Base-by-base conservation (phyloP, 2,797 vertebrate genomes). In the Catharus ustulatus region DNA sequence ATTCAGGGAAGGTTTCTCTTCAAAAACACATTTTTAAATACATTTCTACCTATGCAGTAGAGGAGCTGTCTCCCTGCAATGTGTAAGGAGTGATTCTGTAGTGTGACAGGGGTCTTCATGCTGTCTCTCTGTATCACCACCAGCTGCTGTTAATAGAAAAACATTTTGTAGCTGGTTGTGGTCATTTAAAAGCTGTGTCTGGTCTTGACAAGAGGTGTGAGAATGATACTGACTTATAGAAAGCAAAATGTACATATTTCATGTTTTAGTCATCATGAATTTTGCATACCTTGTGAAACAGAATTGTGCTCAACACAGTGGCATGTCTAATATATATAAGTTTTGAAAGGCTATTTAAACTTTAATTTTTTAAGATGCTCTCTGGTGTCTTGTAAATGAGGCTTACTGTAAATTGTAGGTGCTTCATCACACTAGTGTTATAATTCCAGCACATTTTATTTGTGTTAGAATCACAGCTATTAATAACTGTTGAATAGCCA, bases 31-130 rank as follows among this genome's bases (percentile, higher is more conserved):
- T 59, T 66, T 84, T 89, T 38, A 5, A 59, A 11, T 45, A 9
- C 15, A 7, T 83, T 89, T 85, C 38, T 32, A 38, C 48, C 18
- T 54, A 0, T 40, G 55, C 27, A 40, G 36, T 42, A 8, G 5
- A 45, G 64, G 10, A 34, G 14, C 40, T 43, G 13, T 43, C n/a
- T 93, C 40, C 24, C 30, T 32, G 43, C 59, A 59, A 8, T 12
- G 34, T 74, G 23, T 43, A 14, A 61, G 30, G 23, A 57, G 64
- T 38, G 52, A 45, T 9, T 2, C 4, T 2, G 0, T 26, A 49
- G 49, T 1, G 2, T 16, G 45, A 10, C n/a, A 64, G 22, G 11
- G 40, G 14, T 66, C 15, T 27, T 62, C 6, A 1, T 3, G 10
- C 22, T 32, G 38, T 68, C n/a, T 82, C 30, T 73, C 45, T 8